phyloP scores from a whole-genome alignment of 1,140 invertebrate species.

The Cotesia chilonis region DNA sequence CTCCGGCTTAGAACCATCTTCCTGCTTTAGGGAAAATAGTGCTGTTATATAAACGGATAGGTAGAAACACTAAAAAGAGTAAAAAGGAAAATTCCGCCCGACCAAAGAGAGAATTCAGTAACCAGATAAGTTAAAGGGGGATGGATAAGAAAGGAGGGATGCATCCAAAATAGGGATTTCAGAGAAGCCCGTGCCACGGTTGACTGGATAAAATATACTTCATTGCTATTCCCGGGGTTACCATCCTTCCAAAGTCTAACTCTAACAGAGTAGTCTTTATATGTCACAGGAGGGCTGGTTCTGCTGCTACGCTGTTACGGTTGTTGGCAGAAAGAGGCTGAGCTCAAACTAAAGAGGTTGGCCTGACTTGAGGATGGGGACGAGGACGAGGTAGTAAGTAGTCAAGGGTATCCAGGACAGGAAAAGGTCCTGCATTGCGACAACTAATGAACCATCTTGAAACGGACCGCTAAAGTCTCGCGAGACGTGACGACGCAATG shows the following conservation, averaged over 20 bases:
- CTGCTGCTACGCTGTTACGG: neutral
- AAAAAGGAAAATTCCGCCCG: neutral
- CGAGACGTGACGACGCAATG: conserved; percentile 66
- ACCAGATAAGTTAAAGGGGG: conserved; percentile 26
- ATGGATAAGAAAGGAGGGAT: conserved; percentile 32
- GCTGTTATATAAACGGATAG: conserved; percentile 30
- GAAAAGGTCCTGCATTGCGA: conserved; percentile 63
- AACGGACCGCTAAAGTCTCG: conserved; percentile 57
- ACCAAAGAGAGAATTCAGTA: conserved; percentile 32
- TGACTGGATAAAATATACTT: conserved; percentile 60
- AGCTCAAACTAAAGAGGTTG: conserved; percentile 21
- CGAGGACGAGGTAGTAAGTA: conserved; percentile 5
- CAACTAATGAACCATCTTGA: conserved; percentile 67
- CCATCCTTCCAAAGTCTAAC: conserved; percentile 34
- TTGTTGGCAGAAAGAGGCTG: conserved; percentile 13
- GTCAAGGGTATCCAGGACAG: conserved; percentile 31
- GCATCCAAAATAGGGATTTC: conserved; percentile 64
- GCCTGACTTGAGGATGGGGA: conserved; percentile 3
- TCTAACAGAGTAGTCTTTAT: neutral
- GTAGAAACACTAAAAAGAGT: conserved; percentile 32
- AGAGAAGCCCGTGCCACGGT: conserved; percentile 53
- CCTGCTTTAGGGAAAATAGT: neutral
- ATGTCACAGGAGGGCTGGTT: no score
- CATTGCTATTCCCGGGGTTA: conserved; percentile 55
- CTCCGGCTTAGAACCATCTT: conserved; percentile 32